These are phyloP conservation scores for Chrysochloris asiatica DNA, from an alignment of 2,113 vertebrate species.

Conservation along the genomic window DNA sequence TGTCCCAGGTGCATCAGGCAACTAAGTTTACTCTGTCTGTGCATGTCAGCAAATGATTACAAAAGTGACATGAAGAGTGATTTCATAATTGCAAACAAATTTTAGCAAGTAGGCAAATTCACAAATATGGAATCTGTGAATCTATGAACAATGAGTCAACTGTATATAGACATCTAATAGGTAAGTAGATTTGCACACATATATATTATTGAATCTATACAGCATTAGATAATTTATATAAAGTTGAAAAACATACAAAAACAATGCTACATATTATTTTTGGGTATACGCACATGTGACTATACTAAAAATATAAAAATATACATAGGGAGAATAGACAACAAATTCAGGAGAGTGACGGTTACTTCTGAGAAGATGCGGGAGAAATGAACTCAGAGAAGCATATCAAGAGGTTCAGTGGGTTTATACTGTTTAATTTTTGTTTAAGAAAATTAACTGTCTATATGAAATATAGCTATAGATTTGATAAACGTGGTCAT, in stretches of 20 bases:
- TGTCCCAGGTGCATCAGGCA: neutral
- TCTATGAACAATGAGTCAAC: neutral
- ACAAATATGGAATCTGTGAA: neutral
- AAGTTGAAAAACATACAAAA: neutral
- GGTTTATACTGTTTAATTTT: neutral
- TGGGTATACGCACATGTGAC: neutral
- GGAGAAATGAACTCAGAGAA: neutral
- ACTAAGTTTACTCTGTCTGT: neutral
- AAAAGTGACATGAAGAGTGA: neutral
- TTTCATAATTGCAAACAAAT: neutral
- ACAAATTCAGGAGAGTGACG: neutral
- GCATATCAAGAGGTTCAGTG: neutral
- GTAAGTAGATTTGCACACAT: no score
- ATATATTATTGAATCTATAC: no score
- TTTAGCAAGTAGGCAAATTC: neutral
- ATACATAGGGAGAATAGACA: no score
- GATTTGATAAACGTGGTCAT: neutral
- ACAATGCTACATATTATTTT: neutral
- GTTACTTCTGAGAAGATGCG: neutral
- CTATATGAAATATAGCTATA: neutral
- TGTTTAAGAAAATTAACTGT: neutral
- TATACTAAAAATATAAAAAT: neutral
- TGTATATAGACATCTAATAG: no score
- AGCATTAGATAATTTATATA: neutral
- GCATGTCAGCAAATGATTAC: neutral